Conservation (phyloP, 1,140 invertebrate genomes). For the Planococcus citri region DNA sequence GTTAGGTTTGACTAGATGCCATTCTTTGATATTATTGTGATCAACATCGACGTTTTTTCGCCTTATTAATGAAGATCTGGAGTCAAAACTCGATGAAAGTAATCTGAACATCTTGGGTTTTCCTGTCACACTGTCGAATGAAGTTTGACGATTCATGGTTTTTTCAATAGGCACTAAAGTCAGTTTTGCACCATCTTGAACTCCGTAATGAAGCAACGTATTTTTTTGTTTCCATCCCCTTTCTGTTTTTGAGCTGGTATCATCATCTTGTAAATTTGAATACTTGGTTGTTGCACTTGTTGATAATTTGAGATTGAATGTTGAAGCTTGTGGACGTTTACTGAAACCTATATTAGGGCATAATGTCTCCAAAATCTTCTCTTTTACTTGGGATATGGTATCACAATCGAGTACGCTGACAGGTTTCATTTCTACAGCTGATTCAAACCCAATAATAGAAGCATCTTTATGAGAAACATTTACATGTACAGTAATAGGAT, state of each 20-base stretch:
- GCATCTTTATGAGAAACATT: conserved; percentile 83
- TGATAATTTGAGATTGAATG: conserved; percentile 90
- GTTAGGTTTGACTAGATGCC: conserved; percentile 95
- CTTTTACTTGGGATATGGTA: conserved; percentile 98
- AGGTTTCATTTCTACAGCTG: conserved; percentile 78
- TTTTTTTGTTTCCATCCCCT: conserved; percentile 95
- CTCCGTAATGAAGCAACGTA: conserved; percentile 81
- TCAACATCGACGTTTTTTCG: conserved; percentile 80
- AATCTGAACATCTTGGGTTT: too few species aligned
- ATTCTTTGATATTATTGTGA: conserved; percentile 81
- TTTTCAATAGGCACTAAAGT: too few species aligned
- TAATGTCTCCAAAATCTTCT: conserved; percentile 95
- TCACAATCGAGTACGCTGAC: conserved; percentile 98
- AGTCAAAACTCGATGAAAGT: too few species aligned
- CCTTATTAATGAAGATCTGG: too few species aligned
- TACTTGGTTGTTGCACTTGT: conserved; percentile 65
- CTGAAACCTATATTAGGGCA: conserved; percentile 92
- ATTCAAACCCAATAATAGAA: conserved; percentile 65
- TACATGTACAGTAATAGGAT: conserved; percentile 78
- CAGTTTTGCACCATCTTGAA: too few species aligned
- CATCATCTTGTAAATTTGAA: conserved; percentile 89
- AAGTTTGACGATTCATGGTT: too few species aligned
- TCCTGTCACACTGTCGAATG: too few species aligned
- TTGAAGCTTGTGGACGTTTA: conserved; percentile 84
- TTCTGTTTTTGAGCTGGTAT: conserved; percentile 88